Percentiles rank a stretch among this genome's conserved stretches.
Evolutionary conservation across 53 echinoderm and acorn worm genomes (phyloP).

Genomic region (Henricia sp.): DNA sequence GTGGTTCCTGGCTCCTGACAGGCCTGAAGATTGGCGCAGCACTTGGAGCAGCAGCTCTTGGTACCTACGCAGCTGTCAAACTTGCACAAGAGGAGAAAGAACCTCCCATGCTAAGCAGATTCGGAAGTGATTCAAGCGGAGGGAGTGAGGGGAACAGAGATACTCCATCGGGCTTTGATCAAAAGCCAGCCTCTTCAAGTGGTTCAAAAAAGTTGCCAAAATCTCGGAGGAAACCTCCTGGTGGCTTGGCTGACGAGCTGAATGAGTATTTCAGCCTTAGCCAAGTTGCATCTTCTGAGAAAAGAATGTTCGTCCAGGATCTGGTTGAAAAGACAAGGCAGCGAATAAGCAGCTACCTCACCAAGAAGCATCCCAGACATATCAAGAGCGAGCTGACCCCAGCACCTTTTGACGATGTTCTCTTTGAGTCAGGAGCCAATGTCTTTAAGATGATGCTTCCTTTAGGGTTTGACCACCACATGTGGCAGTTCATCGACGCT

Average conservation of each 20-base stretch:
- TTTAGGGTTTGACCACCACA: slow-evolving; percentile 49
- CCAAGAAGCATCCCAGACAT: slow-evolving; percentile 10
- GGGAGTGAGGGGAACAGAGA: background rate
- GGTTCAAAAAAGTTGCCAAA: no score
- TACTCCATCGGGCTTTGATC: background rate
- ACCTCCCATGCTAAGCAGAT: no score
- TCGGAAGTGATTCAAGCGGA: no score
- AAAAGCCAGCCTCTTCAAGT: background rate
- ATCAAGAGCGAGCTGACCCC: slow-evolving; percentile 23
- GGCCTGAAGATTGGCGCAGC: slow-evolving; percentile 44
- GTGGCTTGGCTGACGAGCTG: slow-evolving; percentile 22
- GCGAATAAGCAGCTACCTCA: slow-evolving; percentile 14
- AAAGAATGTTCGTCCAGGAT: slow-evolving; percentile 22
- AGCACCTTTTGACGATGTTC: slow-evolving; percentile 15
- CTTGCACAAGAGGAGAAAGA: slow-evolving; percentile 2
- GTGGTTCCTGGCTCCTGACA: slow-evolving; percentile 22
- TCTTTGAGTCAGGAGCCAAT: background rate
- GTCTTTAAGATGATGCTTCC: slow-evolving; percentile 45
- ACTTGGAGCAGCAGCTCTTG: slow-evolving; percentile 36
- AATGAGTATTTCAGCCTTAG: background rate
- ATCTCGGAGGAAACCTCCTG: background rate
- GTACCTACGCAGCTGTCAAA: slow-evolving; percentile 38
- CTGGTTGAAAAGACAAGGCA: slow-evolving; percentile 31
- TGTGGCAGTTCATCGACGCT: slow-evolving; percentile 69
- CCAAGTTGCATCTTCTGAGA: slow-evolving; percentile 16